Conservation (phyloP, 1,140 invertebrate species). For the Scaptomyza graminum region DNA sequence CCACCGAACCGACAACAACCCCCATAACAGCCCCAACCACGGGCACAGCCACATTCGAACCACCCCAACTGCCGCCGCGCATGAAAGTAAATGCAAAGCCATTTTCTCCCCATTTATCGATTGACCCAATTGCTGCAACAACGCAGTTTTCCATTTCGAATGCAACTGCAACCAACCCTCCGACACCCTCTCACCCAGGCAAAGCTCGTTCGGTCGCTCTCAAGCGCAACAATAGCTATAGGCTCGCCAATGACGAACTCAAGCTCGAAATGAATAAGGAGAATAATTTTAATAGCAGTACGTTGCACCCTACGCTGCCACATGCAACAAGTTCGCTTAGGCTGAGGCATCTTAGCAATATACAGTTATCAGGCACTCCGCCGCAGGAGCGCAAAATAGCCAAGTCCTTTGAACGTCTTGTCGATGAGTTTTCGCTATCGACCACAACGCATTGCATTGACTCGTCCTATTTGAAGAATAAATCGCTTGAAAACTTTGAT, state of each 20-base stretch:
- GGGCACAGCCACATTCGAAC: conserved; percentile 19
- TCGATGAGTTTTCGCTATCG: conserved; percentile 81
- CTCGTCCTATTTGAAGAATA: conserved; percentile 83
- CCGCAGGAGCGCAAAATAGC: conserved; percentile 63
- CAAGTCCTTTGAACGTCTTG: conserved; percentile 84
- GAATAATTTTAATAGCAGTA: conserved; percentile 59
- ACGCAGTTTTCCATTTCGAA: conserved; percentile 71
- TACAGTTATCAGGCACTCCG: conserved; percentile 15
- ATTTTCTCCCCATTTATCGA: conserved; percentile 59
- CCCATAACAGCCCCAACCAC: conserved; percentile 6
- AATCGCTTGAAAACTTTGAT: conserved; percentile 82
- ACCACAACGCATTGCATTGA: conserved; percentile 60
- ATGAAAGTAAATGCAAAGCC: conserved; percentile 64
- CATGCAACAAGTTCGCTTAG: conserved; percentile 74
- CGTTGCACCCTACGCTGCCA: conserved; percentile 61
- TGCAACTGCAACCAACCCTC: conserved; percentile 34
- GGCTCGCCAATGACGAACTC: conserved; percentile 88
- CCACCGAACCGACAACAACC: conserved; percentile 22
- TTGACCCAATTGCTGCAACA: conserved; percentile 80
- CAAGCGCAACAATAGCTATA: conserved; percentile 93
- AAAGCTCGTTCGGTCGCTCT: conserved; percentile 81
- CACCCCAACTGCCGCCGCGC: conserved; percentile 58
- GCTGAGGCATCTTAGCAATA: conserved; percentile 48
- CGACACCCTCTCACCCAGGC: not conserved
- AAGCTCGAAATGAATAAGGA: conserved; percentile 81